Evolutionary conservation across 2,797 vertebrate genomes (phyloP).

Genomic region (Hemibagrus guttatus): DNA sequence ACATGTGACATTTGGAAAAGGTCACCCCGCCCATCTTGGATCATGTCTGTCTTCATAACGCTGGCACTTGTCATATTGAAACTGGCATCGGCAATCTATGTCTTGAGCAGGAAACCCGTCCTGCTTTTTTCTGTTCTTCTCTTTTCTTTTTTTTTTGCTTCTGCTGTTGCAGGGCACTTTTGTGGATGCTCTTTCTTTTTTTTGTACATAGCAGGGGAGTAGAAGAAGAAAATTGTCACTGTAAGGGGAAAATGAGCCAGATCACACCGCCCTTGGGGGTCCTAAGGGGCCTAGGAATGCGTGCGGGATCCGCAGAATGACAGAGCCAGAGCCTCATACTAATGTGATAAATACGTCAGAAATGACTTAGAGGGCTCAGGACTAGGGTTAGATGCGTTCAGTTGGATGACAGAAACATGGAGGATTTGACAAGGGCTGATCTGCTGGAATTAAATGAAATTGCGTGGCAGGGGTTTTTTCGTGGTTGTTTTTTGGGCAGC

Average conservation of each 20-base stretch:
- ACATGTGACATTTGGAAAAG: conserved; percentile 99
- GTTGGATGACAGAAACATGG: conserved; percentile 36
- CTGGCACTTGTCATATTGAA: conserved; percentile 83
- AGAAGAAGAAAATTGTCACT: conserved; percentile 61
- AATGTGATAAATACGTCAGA: conserved; percentile 80
- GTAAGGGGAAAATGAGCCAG: conserved; percentile 59
- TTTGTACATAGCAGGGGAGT: conserved; percentile 30
- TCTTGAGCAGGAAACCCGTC: conserved; percentile 57
- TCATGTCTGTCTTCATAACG: conserved; percentile 85
- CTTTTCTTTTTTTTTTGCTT: conserved; percentile 12
- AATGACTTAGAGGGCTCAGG: conserved; percentile 57
- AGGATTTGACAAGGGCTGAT: conserved; percentile 55
- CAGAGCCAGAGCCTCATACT: conserved; percentile 77
- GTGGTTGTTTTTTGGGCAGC: conserved; percentile 8
- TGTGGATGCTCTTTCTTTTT: conserved; percentile 28
- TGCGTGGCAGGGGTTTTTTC: conserved; percentile 22
- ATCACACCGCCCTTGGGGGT: conserved; percentile 66
- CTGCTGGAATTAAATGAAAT: conserved; percentile 57
- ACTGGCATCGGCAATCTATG: conserved; percentile 81
- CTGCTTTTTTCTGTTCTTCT: conserved; percentile 28
- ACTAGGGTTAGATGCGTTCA: conserved; percentile 28
- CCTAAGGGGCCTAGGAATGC: conserved; percentile 52
- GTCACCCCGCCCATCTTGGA: conserved; percentile 88
- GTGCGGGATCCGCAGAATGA: conserved; percentile 59
- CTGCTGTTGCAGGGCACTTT: not conserved